Evolutionary conservation across 2,113 vertebrate genomes (phyloP).

Genomic region (Nothocercus julius): DNA sequence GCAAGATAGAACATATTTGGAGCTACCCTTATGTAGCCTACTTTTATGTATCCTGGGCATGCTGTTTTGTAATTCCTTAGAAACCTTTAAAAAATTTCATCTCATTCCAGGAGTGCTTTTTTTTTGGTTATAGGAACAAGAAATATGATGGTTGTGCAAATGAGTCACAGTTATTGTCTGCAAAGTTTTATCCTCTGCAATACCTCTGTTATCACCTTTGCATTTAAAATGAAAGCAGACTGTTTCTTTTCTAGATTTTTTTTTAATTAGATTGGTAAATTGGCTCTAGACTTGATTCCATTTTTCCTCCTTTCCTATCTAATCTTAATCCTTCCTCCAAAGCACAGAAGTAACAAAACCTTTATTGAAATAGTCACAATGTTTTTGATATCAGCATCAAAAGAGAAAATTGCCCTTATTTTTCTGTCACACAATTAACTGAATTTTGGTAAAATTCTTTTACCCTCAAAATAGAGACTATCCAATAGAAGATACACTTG

Average conservation of each 20-base stretch:
- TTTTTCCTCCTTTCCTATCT: not conserved
- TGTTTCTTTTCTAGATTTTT: not conserved
- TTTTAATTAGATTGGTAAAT: not conserved
- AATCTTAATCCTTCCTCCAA: not conserved
- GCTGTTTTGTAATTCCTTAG: not conserved
- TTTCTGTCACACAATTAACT: not conserved
- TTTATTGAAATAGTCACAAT: not conserved
- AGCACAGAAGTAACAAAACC: not conserved
- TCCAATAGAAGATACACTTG: too few species aligned
- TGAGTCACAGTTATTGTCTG: not conserved
- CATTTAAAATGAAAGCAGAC: not conserved
- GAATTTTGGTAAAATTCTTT: not conserved
- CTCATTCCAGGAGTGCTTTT: not conserved
- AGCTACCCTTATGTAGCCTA: rapidly evolving
- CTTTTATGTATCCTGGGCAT: not conserved
- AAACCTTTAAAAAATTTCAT: not conserved
- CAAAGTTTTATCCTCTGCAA: not conserved
- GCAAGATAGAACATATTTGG: not conserved
- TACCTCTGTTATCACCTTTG: not conserved
- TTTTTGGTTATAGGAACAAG: not conserved
- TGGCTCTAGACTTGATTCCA: not conserved
- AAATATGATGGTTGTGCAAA: not conserved
- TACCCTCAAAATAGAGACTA: not conserved
- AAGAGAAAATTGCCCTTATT: not conserved
- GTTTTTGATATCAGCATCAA: not conserved